A percentile compares a stretch with the other conserved stretches of the same genome.
Evolutionary conservation across 2,113 vertebrate species (phyloP).

Genomic region (Sceloporus tristichus): DNA sequence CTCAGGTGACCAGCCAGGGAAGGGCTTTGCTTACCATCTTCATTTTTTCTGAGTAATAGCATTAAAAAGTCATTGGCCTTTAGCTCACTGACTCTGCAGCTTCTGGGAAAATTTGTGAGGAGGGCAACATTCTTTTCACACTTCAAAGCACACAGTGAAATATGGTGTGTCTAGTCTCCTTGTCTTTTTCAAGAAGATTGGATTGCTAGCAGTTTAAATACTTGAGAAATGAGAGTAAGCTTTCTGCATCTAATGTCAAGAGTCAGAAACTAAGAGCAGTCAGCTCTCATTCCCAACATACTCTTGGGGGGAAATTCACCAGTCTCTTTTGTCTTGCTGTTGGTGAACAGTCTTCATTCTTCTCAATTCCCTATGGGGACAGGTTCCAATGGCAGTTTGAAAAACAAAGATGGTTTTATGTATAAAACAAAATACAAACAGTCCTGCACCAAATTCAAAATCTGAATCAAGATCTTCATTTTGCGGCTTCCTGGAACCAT

Average conservation of each 20-base stretch:
- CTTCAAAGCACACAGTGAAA: neutral
- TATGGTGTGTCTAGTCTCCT: neutral
- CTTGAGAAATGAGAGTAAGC: neutral
- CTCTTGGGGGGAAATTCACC: neutral
- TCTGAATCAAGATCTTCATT: neutral
- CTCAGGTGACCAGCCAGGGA: constrained; percentile 58
- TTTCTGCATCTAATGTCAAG: neutral
- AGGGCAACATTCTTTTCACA: neutral
- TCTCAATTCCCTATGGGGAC: neutral
- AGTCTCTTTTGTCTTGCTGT: neutral
- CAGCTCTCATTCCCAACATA: neutral
- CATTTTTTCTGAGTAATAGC: constrained; percentile 62
- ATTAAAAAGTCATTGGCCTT: constrained; percentile 73
- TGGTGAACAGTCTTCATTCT: neutral
- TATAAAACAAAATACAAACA: too few species aligned
- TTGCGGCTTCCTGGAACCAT: neutral
- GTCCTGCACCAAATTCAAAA: neutral
- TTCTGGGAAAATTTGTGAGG: constrained; percentile 36
- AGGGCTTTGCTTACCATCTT: neutral
- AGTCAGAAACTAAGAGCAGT: neutral
- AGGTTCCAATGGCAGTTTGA: neutral
- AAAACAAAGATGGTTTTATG: too few species aligned
- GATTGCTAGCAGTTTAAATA: neutral
- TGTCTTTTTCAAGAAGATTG: neutral
- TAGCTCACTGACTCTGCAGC: constrained; percentile 36